Evolutionary conservation across 2,888 invertebrate species (phyloP).

Genomic region (Platycheirus rosarum): DNA sequence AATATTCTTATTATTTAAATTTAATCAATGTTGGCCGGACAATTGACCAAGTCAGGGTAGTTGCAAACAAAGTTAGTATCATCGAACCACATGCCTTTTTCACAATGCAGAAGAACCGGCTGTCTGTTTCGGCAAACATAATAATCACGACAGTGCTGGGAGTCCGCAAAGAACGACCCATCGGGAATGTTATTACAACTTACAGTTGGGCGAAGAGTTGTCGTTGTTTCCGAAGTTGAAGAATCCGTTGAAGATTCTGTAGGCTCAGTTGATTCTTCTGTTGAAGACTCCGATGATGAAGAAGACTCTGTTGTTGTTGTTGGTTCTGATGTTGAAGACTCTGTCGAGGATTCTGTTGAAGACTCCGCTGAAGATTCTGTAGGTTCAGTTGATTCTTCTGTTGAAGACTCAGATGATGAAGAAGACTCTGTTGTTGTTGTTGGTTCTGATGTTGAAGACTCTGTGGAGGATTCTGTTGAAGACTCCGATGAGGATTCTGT

Average conservation of each 20-base stretch:
- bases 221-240: neutral
- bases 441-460: neutral
- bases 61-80: slow-evolving; percentile 50
- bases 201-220: neutral
- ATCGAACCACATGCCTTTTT: slow-evolving; percentile 56
- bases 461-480: slow-evolving; percentile 1
- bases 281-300: slow-evolving; percentile 10
- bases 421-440: neutral
- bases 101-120: slow-evolving; percentile 40
- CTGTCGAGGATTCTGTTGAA: slow-evolving; percentile 11
- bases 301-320: neutral
- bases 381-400: slow-evolving; percentile 1
- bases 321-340: slow-evolving; percentile 1
- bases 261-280: neutral
- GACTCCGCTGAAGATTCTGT: slow-evolving; percentile 12
- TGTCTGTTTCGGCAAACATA: slow-evolving; percentile 50
- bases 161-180: slow-evolving; percentile 57
- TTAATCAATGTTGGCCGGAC: slow-evolving; percentile 64
- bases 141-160: slow-evolving; percentile 50
- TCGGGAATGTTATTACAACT: slow-evolving; percentile 31
- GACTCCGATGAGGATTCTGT: neutral
- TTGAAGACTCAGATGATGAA: neutral
- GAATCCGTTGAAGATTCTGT: neutral
- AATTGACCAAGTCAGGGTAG: slow-evolving; percentile 45
- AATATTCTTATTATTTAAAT: neutral